These are phyloP conservation scores for Camelus dromedarius DNA, from an alignment of 2,113 vertebrate species.

Conservation along the genomic window DNA sequence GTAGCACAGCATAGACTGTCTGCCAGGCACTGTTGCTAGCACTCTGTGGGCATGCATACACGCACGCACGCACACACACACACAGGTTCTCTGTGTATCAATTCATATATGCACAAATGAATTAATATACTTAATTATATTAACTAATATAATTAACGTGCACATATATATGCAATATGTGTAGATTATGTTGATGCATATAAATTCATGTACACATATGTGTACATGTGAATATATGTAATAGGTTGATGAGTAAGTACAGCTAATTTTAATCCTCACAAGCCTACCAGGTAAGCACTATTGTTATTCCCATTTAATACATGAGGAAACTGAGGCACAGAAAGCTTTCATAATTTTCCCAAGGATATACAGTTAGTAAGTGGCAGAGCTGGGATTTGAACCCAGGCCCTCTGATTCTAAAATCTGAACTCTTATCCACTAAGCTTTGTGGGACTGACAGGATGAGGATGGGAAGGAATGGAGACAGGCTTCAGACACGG, in stretches of 20 bases:
- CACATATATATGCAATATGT: accelerated
- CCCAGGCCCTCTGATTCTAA: background rate
- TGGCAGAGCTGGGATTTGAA: background rate
- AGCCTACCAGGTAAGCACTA: background rate
- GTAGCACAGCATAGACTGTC: no score
- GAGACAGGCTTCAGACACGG: background rate
- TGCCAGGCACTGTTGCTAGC: background rate
- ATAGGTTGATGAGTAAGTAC: background rate
- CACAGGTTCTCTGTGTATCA: background rate
- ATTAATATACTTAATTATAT: background rate
- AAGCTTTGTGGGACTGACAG: no score
- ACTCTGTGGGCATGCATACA: accelerated
- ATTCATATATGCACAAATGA: background rate
- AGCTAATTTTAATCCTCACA: background rate
- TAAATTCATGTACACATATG: background rate
- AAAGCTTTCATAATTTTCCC: background rate
- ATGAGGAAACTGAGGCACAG: background rate
- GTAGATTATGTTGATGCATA: background rate
- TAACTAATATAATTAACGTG: background rate
- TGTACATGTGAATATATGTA: background rate
- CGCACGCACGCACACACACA: background rate
- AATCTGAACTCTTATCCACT: background rate
- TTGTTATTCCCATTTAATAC: background rate
- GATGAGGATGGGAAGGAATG: background rate
- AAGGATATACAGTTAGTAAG: background rate